Conservation (phyloP, 1,140 invertebrate species). For the Acyrthosiphon pisum region DNA sequence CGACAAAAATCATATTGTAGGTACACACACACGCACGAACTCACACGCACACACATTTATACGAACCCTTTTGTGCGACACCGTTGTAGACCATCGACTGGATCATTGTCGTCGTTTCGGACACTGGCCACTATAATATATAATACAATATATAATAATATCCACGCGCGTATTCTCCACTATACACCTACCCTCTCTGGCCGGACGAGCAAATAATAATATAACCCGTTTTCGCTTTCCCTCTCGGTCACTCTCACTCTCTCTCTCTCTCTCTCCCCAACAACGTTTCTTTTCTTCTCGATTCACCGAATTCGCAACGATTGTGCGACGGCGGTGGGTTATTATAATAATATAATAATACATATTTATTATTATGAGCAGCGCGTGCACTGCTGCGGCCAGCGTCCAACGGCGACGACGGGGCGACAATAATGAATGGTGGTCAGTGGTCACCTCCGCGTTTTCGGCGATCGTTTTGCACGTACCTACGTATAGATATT, state of each 20-base stretch:
- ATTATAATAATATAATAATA: background rate
- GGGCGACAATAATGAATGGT: no score
- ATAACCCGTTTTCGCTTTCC: constrained; percentile 3
- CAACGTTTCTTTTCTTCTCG: background rate
- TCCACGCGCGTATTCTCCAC: background rate
- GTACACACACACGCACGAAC: background rate
- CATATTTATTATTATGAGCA: background rate
- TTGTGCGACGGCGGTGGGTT: background rate
- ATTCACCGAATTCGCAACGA: constrained; percentile 13
- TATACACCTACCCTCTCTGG: no score
- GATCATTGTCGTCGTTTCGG: background rate
- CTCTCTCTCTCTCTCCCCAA: background rate
- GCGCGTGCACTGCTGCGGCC: no score
- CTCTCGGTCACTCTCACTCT: background rate
- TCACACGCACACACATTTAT: no score
- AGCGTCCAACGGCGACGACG: no score
- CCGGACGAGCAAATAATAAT: background rate
- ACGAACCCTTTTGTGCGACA: background rate
- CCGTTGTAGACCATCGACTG: background rate
- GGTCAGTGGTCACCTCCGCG: no score
- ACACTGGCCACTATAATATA: background rate
- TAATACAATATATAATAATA: background rate
- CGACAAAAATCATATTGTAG: constrained; percentile 1
- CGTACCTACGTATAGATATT: no score
- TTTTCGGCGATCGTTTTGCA: no score